Base-by-base conservation (phyloP, 2,113 vertebrate genomes). In the Elaphurus davidianus region DNA sequence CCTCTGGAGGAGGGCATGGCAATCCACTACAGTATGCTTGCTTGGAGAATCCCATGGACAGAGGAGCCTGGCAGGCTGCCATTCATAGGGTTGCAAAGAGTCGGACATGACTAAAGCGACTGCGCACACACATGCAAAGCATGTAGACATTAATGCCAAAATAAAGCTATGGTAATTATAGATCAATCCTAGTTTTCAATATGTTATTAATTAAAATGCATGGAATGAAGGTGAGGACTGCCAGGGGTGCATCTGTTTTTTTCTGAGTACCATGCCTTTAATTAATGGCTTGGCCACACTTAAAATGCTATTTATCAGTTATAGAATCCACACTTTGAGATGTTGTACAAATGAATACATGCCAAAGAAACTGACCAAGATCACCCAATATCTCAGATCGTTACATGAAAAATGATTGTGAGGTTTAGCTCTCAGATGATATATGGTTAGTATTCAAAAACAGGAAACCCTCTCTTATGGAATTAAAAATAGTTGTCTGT, bases 201-300 rank as follows among this genome's bases (percentile, higher is more conserved):
- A 67, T 86, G 43, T 86, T 88, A 86, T 91, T 74, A 93, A 33
- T 89, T 88, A 45, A 91, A 84, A 36, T 78, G 43, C 21, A 59
- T 81, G 82, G 43, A 95, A 64, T 79, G 5, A 21, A 30, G 14
- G 4, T 90, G 52, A 93, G 55, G 50, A 88, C 27, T 60, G 47
- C 27, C 45, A 76, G 6, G 33, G 10, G 40, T 85, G 5, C 40
- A 25, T 94, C 47, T 67, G 5, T 36, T 96, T 89, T 87, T 87
- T 36, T 33, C 33, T 85, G 83, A 94, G 50, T 30, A 64, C n/a
- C 13, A 60, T 76, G 92, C 27, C 88, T 50, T 92, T 62, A 92
- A 13, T 87, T 92, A 90, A 36, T 79, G 2, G 21, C 19, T 82
- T 19, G 6, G 8, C 13, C 14, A 25, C 19, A 60, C n/a, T 87